Evolutionary conservation across 2,888 invertebrate genomes (phyloP).

Genomic region (Thymelicus sylvestris): DNA sequence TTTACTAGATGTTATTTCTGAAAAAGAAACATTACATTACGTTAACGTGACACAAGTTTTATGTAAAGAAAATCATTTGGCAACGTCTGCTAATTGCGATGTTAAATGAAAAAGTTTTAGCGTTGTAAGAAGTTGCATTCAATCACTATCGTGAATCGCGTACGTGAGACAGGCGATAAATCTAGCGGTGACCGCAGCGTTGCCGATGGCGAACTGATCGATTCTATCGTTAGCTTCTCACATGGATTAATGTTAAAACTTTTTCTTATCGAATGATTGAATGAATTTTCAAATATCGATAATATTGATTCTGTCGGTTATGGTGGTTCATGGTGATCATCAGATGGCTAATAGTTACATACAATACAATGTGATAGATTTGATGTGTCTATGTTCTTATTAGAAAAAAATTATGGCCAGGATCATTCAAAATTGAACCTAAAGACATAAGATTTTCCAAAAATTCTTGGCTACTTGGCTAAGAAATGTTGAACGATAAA

Average conservation of each 20-base stretch:
- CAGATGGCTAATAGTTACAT: too few species aligned
- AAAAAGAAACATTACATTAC: not conserved
- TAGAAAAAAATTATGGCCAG: too few species aligned
- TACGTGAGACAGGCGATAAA: slow-evolving; percentile 2
- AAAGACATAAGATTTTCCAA: too few species aligned
- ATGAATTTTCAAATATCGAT: too few species aligned
- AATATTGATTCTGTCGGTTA: not conserved
- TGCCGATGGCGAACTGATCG: not conserved
- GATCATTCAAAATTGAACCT: too few species aligned
- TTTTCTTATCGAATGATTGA: not conserved
- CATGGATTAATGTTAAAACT: not conserved
- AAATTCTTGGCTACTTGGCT: too few species aligned
- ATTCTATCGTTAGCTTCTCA: not conserved
- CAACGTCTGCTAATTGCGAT: not conserved
- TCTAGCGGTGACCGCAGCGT: not conserved
- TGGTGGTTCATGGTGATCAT: too few species aligned
- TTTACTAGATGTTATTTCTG: too few species aligned
- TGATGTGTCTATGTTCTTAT: too few species aligned
- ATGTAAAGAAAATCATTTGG: not conserved
- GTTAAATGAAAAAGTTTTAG: not conserved
- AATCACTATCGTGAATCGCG: not conserved
- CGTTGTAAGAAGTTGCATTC: slow-evolving; percentile 2
- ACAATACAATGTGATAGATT: too few species aligned
- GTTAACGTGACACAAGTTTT: not conserved
- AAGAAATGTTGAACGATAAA: too few species aligned